Percentiles rank a stretch among this genome's conserved stretches.
These are phyloP conservation scores for Sepiola atlantica DNA, from an alignment of 2,888 invertebrate species.

Conservation along the genomic window DNA sequence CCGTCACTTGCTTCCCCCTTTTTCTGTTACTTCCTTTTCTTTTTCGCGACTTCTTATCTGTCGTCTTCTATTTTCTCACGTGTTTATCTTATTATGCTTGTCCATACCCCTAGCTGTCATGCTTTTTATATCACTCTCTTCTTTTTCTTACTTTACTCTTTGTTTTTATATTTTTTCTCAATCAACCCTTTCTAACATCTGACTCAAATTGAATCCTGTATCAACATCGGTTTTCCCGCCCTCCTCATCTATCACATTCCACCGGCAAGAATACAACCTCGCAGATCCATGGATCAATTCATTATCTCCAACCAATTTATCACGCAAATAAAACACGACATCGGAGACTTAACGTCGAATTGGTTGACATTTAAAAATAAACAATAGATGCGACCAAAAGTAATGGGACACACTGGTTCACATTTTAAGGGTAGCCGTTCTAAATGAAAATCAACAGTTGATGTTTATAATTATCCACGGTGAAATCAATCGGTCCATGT, in stretches of 20 bases:
- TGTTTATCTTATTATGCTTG: neutral
- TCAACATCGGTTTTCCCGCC: neutral
- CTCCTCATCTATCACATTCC: neutral
- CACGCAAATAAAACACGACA: neutral
- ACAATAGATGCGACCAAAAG: too few relatives aligned
- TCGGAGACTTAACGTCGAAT: neutral
- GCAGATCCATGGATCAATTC: neutral
- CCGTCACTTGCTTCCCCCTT: neutral
- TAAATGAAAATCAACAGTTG: too few relatives aligned
- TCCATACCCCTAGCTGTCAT: too few relatives aligned
- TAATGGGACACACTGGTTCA: too few relatives aligned
- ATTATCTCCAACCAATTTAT: neutral
- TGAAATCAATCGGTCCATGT: too few relatives aligned
- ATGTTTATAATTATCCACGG: too few relatives aligned
- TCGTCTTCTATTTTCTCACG: too few relatives aligned
- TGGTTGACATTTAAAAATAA: neutral
- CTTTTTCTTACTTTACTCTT: neutral
- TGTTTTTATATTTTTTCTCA: neutral
- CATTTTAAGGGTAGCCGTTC: too few relatives aligned
- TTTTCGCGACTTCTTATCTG: too few relatives aligned
- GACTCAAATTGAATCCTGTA: neutral
- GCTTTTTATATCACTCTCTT: neutral
- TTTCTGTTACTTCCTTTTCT: neutral
- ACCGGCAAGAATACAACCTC: neutral
- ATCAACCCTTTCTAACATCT: neutral